These are phyloP conservation scores for Willowsia nigromaculata DNA, from an alignment of 2,888 invertebrate genomes.

Conservation along the genomic window DNA sequence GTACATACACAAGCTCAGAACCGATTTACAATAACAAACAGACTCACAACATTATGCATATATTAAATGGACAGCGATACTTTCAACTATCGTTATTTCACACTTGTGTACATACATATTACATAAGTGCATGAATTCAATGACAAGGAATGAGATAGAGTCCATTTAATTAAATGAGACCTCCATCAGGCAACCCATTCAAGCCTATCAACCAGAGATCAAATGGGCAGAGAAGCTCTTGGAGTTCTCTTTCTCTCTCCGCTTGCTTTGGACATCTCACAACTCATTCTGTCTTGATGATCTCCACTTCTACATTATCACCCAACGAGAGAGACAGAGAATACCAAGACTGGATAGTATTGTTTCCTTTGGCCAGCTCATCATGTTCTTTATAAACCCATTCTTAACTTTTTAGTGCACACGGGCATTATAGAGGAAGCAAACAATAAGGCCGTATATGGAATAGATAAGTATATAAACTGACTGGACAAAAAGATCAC, in stretches of 20 bases:
- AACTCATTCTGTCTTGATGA: conserved; percentile 66
- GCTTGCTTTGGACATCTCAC: conserved; percentile 66
- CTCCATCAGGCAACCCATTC: conserved; percentile 72
- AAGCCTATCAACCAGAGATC: conserved; percentile 73
- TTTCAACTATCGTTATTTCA: not conserved
- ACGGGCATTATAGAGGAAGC: not conserved
- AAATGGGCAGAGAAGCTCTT: conserved; percentile 66
- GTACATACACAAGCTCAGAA: not conserved
- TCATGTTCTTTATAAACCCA: conserved; percentile 4
- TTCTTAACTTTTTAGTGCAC: not conserved
- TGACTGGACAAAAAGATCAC: conserved; percentile 4
- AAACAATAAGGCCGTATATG: not conserved
- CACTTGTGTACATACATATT: not conserved
- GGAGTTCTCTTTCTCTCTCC: conserved; percentile 33
- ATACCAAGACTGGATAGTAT: not conserved
- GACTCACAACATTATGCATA: not conserved
- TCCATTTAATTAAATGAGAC: conserved; percentile 74
- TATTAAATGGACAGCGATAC: not conserved
- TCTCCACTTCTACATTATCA: conserved; percentile 43
- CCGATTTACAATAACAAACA: not conserved
- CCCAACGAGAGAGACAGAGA: conserved; percentile 5
- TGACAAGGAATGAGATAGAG: conserved; percentile 68
- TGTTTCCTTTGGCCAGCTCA: conserved; percentile 38
- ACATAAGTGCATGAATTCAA: conserved; percentile 26
- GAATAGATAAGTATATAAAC: not conserved